Evolutionary conservation across 92 coral and sea anemone genomes (phyloP), one percentile per base, ranked within the genome.

Genomic region (Epizoanthus ramosus): DNA sequence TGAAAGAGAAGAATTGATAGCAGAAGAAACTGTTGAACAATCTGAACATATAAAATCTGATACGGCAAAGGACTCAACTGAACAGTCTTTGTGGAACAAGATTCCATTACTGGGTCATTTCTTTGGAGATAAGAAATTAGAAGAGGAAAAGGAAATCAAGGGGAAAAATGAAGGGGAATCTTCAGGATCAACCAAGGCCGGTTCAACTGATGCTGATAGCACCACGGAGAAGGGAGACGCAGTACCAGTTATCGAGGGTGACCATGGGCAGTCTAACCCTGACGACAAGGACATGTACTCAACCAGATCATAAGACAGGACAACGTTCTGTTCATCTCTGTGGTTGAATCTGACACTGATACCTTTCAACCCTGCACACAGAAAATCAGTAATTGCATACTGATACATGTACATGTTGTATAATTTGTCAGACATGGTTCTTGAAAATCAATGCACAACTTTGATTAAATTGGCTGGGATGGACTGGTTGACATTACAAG

Each of bases 221-320:
- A 22, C 58, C 35, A 54, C 83, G 19, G 88, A 85, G 7, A 75
- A 57, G 58, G 57, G 69, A 47, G 66, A 79, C 22, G 57, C 71
- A 14, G 64, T 25, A 33, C 84, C 54, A 67, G 85, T 35, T 23
- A 39, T 91, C 5, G 87, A 69, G 18, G 99, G 94, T 39, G 97
- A 94, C 61, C 88, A 83, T 37, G 99, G 99, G 2, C 96, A 92
- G 80, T 94, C 99, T 3, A 93, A 90, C 80, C 98, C 98, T 10
- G 98, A 92, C 66, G 99, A 97, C 77, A 97, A 97, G 57, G 99
- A 97, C 74, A 92, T 97, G 97, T 97, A 97, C 68, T 88, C 97
- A 14, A 97, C 98, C 14, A 85, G 98, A 28, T 85, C 96, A 39
- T 91, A 74, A 83, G 24, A 19, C 19, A n/a, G 17, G 12, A 19